Evolutionary conservation across 2,888 invertebrate species (phyloP).

Genomic region (Zele albiditarsus): DNA sequence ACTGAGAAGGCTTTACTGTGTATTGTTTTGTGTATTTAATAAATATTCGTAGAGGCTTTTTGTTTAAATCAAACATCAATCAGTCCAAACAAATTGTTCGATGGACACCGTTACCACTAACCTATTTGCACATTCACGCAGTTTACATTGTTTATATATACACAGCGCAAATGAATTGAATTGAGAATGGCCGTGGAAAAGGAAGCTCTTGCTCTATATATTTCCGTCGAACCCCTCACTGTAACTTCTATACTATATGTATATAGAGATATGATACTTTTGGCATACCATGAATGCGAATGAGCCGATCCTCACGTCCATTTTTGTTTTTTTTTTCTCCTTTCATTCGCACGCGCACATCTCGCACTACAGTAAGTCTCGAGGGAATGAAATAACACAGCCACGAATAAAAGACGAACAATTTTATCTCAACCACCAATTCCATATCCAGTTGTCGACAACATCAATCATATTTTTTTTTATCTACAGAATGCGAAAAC

Average conservation of each 20-base stretch:
- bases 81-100: conserved; percentile 31
- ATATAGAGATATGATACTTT: conserved; percentile 29
- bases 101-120: conserved; percentile 41
- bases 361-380: conserved; percentile 11
- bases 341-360: conserved; percentile 28
- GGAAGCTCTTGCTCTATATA: conserved; percentile 36
- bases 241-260: conserved; percentile 8
- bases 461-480: conserved; percentile 32
- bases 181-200: conserved; percentile 53
- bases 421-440: conserved; percentile 32
- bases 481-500: neutral
- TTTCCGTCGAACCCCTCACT: conserved; percentile 44
- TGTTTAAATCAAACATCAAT: conserved; percentile 47
- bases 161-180: conserved; percentile 49
- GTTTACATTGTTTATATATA: conserved; percentile 61
- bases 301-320: conserved; percentile 40
- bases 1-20: no score
- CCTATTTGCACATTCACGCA: conserved; percentile 64
- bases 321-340: conserved; percentile 35
- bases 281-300: conserved; percentile 54
- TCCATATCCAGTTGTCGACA: conserved; percentile 4
- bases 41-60: conserved; percentile 39
- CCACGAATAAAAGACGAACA: conserved; percentile 22
- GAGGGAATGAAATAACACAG: neutral
- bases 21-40: neutral